These are phyloP conservation scores for Falco biarmicus DNA, from an alignment of 2,797 vertebrate genomes.

Conservation along the genomic window DNA sequence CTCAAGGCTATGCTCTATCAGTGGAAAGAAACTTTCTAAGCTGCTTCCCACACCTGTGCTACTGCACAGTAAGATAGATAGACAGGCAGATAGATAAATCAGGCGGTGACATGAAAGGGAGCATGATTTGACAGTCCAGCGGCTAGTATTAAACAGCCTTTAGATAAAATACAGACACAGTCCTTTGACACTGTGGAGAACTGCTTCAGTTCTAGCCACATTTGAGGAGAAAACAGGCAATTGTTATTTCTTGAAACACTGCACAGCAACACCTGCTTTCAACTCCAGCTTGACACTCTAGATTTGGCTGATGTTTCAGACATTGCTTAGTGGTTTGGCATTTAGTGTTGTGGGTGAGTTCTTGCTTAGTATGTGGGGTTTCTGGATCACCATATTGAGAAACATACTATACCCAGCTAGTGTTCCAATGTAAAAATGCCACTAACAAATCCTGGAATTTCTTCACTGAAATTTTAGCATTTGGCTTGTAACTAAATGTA, in stretches of 20 bases:
- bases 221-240: background rate
- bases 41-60: background rate
- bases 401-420: background rate
- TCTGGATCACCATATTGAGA: background rate
- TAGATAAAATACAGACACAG: background rate
- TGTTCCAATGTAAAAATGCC: accelerated
- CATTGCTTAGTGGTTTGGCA: background rate
- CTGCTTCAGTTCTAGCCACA: background rate
- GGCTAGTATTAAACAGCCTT: background rate
- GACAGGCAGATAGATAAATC: background rate
- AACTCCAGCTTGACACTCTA: background rate
- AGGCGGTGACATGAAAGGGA: background rate
- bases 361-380: background rate
- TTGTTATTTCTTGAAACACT: background rate
- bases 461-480: background rate
- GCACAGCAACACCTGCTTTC: background rate
- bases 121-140: background rate
- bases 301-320: background rate
- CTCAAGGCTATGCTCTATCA: background rate
- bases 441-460: background rate
- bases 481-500: background rate
- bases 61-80: background rate
- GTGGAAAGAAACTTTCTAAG: background rate
- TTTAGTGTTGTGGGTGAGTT: background rate
- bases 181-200: background rate